These are phyloP conservation scores for Taeniopygia guttata DNA, from an alignment of 2,797 vertebrate genomes.

Conservation along the genomic window DNA sequence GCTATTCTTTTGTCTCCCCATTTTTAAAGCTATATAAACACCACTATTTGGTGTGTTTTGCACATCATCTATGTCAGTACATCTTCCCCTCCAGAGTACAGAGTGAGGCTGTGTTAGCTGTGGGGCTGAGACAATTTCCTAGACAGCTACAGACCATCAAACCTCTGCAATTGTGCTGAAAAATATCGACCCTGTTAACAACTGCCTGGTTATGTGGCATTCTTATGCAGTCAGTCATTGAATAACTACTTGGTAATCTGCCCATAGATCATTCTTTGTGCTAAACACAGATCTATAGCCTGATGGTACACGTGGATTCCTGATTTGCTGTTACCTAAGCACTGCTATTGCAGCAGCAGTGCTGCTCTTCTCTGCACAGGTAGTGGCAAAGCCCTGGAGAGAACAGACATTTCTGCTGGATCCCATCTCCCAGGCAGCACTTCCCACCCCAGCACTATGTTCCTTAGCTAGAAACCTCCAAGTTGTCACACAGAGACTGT, in stretches of 20 bases:
- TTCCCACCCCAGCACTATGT: accelerated
- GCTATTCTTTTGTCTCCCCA: not conserved
- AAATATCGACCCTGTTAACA: not conserved
- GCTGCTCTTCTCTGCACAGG: not conserved
- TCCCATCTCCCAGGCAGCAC: not conserved
- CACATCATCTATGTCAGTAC: not conserved
- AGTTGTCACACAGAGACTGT: not conserved
- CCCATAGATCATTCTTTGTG: not conserved
- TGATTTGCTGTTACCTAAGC: not conserved
- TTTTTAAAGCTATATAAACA: not conserved
- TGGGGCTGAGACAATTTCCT: not conserved
- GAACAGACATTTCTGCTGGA: not conserved
- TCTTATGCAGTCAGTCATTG: not conserved
- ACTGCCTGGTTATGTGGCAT: not conserved
- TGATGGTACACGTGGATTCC: not conserved
- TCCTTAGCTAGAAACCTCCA: not conserved
- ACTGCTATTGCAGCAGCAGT: not conserved
- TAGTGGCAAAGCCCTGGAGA: not conserved
- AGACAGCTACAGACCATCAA: not conserved
- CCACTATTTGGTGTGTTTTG: not conserved
- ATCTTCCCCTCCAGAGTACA: not conserved
- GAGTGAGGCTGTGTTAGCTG: not conserved
- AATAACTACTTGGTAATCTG: not conserved
- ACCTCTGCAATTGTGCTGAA: not conserved
- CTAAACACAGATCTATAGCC: not conserved